Percentiles rank a stretch among this genome's conserved stretches.
phyloP scores from a whole-genome alignment of 2,797 vertebrate species.

The Acomys russatus region DNA sequence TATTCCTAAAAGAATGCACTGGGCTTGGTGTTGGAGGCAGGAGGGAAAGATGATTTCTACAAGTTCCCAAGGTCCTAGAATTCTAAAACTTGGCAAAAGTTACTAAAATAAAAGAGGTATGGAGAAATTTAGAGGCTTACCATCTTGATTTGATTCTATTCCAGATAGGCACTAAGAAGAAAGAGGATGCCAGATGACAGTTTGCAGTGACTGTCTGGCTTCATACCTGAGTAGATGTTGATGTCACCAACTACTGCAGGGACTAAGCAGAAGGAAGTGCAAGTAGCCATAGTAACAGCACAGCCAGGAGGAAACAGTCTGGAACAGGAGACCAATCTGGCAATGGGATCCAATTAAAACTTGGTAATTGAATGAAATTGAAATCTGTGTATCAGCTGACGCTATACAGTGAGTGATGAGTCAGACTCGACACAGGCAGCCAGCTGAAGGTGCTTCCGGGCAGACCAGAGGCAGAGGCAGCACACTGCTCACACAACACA shows the following conservation, averaged over 20 bases:
- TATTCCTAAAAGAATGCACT: not conserved
- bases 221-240: constrained; percentile 40
- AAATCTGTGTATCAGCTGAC: constrained; percentile 63
- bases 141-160: constrained; percentile 31
- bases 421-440: constrained; percentile 48
- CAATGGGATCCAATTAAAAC: constrained; percentile 75
- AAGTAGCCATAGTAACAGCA: constrained; percentile 61
- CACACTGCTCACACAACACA: not conserved
- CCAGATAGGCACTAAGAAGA: constrained; percentile 10
- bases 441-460: constrained; percentile 16
- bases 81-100: constrained; percentile 49
- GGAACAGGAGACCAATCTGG: constrained; percentile 65
- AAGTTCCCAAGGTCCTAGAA: constrained; percentile 56
- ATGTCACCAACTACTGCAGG: constrained; percentile 43
- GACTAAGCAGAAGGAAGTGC: constrained; percentile 43
- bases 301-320: constrained; percentile 44
- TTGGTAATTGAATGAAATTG: constrained; percentile 70
- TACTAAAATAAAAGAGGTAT: constrained; percentile 35
- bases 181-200: not conserved
- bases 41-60: not conserved
- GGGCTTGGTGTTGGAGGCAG: not conserved
- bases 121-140: constrained; percentile 47
- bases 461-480: not conserved
- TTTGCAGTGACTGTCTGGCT: not conserved
- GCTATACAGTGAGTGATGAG: constrained; percentile 57